Evolutionary conservation across 2,797 vertebrate genomes (phyloP).

Genomic region (Columba guinea): DNA sequence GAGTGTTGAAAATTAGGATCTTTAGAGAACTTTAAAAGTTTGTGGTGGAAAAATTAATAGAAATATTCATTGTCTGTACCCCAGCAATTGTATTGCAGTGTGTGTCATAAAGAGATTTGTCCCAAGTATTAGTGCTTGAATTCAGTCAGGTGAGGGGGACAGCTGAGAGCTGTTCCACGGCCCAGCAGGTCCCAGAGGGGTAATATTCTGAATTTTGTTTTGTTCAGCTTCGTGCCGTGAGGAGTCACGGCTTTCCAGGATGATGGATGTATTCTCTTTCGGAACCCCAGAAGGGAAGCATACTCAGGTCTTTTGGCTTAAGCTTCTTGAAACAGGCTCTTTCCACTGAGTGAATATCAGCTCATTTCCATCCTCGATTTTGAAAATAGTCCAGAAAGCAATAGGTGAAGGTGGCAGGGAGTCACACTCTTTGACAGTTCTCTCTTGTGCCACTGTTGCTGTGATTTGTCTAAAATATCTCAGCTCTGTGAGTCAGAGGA

Average conservation of each 20-base stretch:
- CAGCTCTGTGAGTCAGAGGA: neutral
- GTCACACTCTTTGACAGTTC: neutral
- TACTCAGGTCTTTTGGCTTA: neutral
- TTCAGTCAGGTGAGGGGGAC: neutral
- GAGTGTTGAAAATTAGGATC: neutral
- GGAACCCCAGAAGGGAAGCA: neutral
- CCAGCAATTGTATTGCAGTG: accelerated
- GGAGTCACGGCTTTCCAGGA: neutral
- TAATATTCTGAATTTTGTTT: too few species aligned
- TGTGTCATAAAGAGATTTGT: neutral
- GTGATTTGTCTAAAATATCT: neutral
- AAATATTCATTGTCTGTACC: neutral
- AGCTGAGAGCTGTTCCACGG: neutral
- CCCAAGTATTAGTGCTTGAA: neutral
- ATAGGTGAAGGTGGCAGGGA: neutral
- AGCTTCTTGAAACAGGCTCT: neutral
- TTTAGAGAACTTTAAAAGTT: neutral
- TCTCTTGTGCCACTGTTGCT: neutral
- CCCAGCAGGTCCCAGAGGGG: neutral
- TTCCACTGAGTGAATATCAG: neutral
- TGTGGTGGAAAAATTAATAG: neutral
- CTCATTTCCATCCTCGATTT: neutral
- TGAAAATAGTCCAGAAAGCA: neutral
- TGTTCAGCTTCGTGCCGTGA: neutral
- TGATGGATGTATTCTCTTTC: neutral